Percentiles rank a stretch among this genome's conserved stretches.
Evolutionary conservation across 2,888 invertebrate species (phyloP).

Genomic region (Cerceris ruficornis): DNA sequence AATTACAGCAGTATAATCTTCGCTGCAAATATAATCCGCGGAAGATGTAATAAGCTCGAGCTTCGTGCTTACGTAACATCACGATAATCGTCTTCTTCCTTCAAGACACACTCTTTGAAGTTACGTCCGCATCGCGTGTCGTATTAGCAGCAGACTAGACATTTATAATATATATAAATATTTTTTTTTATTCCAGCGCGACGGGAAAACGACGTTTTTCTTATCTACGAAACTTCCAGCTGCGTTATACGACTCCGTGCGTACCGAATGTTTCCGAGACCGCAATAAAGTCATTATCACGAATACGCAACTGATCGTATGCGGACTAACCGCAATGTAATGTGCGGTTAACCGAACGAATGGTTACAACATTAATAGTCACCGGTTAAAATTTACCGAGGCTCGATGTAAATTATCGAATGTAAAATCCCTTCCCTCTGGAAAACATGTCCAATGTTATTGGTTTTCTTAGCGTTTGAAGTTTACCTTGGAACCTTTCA

Average conservation of each 20-base stretch:
- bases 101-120: no score
- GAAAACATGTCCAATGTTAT: no score
- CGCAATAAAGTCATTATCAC: conserved; percentile 45
- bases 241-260: not conserved
- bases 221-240: not conserved
- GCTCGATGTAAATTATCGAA: not conserved
- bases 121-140: no score
- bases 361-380: conserved; percentile 6
- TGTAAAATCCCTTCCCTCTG: no score
- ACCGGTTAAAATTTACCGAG: not conserved
- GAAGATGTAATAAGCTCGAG: no score
- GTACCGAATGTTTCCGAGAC: conserved; percentile 10
- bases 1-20: not conserved
- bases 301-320: conserved; percentile 31
- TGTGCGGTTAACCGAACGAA: conserved; percentile 37
- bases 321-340: conserved; percentile 12
- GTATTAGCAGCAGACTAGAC: no score
- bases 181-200: no score
- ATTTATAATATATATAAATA: no score
- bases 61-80: no score
- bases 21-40: not conserved
- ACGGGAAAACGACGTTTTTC: not conserved
- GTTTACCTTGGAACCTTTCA: no score
- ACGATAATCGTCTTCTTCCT: no score
- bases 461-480: no score